Base-by-base conservation (phyloP, 2,888 invertebrate genomes). In the Xylophagus ater region DNA sequence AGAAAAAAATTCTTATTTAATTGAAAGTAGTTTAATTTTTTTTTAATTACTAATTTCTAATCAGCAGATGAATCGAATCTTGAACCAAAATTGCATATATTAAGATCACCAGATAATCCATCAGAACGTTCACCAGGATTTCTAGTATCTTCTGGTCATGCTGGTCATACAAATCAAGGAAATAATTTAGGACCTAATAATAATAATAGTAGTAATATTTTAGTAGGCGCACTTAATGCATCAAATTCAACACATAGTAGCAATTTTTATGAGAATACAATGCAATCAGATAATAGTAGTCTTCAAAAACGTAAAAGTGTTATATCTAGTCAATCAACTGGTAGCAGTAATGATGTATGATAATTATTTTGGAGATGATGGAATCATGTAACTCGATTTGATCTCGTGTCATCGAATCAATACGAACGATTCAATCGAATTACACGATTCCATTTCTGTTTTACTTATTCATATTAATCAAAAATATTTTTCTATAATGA, bases 271-370 rank as follows among this genome's bases (percentile, higher is more conserved):
- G 65, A 65, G 49, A 65, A 65, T 43, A 65, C 65, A 12, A 65
- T 65, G 65, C 65, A 63, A 47, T 65, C 65, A 47, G 65, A 65
- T 41, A 53, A 60, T 36, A 65, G 65, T 49, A 65, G 65, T 45
- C 52, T 64, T 46, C 64, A 65, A 41, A 65, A 65, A 49, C 59
- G 65, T 39, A 65, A 65, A 51, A 65, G 65, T 53, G 65, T 65
- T 43, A 64, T 65, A 40, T 65, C 65, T 59, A 65, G 65, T 65
- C 65, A 65, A 48, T 65, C 65, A 37, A 65, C 65, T 26, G 65
- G 64, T 47, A 65, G 65, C 55, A 65, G 65, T 56, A 65, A 65
- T 50, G 65, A 65, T 50, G 65, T 65, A 42, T 53, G 51, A 52
- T 37, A 23, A 8, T 23, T 23, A 8, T 23, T 23, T 23, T 23